Evolutionary conservation across 2,888 invertebrate genomes (phyloP).

Genomic region (Leptinotarsa rubiginosa): DNA sequence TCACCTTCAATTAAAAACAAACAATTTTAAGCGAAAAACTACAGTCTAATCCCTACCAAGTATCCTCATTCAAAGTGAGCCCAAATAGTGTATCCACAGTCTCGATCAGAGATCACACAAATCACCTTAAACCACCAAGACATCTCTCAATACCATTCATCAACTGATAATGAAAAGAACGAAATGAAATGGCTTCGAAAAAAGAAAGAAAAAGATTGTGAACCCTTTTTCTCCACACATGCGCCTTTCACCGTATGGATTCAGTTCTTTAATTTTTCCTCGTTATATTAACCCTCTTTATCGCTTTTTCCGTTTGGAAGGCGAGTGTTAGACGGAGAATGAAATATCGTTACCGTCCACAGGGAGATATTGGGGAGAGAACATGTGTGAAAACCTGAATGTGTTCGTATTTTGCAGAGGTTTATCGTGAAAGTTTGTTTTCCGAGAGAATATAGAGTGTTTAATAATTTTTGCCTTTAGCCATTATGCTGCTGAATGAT

Average conservation of each 20-base stretch:
- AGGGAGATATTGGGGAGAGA: conserved; percentile 24
- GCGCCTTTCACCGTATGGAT: conserved; percentile 52
- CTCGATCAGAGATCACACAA: conserved; percentile 24
- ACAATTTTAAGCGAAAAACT: not conserved
- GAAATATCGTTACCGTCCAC: conserved; percentile 22
- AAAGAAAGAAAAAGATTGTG: conserved; percentile 44
- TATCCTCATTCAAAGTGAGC: not conserved
- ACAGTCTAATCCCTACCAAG: conserved; percentile 18
- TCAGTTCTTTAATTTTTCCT: conserved; percentile 57
- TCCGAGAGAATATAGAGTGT: not conserved
- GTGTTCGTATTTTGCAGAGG: not conserved
- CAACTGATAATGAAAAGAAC: conserved; percentile 52
- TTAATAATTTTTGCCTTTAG: not conserved
- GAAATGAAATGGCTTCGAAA: conserved; percentile 46
- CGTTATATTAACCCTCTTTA: conserved; percentile 51
- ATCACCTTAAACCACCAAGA: conserved; percentile 28
- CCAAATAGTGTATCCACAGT: conserved; percentile 13
- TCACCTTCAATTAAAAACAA: no score
- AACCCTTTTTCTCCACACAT: conserved; percentile 53
- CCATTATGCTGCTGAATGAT: no score
- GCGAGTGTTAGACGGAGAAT: conserved; percentile 33
- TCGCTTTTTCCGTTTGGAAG: conserved; percentile 41
- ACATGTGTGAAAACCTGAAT: conserved; percentile 14
- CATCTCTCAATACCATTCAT: conserved; percentile 46
- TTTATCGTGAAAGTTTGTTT: not conserved